Percentiles rank a stretch among this genome's conserved stretches.
Conservation (phyloP, 2,797 vertebrate species). For the Acipenser oxyrinchus region DNA sequence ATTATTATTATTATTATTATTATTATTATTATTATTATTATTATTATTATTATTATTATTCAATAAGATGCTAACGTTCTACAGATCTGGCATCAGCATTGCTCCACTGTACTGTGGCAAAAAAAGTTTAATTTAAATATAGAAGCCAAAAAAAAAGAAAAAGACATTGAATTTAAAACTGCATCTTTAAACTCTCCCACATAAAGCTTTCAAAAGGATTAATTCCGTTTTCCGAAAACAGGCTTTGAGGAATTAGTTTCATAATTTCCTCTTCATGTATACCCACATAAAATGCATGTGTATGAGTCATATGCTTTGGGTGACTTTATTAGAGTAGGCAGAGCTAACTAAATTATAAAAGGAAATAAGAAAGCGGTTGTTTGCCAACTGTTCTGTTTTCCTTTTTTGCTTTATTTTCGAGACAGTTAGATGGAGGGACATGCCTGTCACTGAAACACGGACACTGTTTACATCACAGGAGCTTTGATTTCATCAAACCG, state of each 20-base stretch:
- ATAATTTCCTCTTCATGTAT: slow-evolving; percentile 17
- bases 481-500: not conserved
- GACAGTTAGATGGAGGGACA: not conserved
- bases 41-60: not conserved
- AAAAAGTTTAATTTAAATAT: not conserved
- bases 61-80: slow-evolving; percentile 3
- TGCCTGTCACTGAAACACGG: not conserved
- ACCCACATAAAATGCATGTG: slow-evolving; percentile 17
- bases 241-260: slow-evolving; percentile 14
- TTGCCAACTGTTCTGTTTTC: not conserved
- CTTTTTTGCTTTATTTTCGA: not conserved
- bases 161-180: not conserved
- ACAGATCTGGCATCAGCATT: slow-evolving; percentile 11
- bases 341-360: not conserved
- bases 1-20: too few species aligned
- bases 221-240: slow-evolving; percentile 5
- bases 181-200: not conserved
- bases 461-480: not conserved
- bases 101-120: not conserved
- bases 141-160: not conserved
- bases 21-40: too few species aligned
- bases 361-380: not conserved
- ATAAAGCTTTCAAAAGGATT: not conserved
- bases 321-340: slow-evolving; percentile 7
- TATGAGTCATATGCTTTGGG: slow-evolving; percentile 15